Conservation (phyloP, 1,140 invertebrate genomes). For the Spodoptera frugiperda region DNA sequence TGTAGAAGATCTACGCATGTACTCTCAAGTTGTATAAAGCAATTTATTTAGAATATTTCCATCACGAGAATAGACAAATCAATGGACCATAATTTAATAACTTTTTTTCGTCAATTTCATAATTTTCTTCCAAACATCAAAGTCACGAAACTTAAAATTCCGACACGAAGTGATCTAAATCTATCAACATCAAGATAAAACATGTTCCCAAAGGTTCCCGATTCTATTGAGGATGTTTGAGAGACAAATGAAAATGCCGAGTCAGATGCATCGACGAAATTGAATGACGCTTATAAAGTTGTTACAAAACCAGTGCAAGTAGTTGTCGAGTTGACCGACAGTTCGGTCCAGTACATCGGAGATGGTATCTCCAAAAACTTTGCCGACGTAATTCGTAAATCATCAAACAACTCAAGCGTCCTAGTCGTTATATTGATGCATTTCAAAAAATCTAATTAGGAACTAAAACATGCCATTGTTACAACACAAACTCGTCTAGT, state of each 20-base stretch:
- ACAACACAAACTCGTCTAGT: slow-evolving; percentile 46
- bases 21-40: too few species aligned
- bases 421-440: slow-evolving; percentile 34
- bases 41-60: too few species aligned
- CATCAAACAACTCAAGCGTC: slow-evolving; percentile 8
- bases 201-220: slow-evolving; percentile 30
- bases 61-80: neutral
- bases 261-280: slow-evolving; percentile 69
- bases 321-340: slow-evolving; percentile 38
- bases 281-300: slow-evolving; percentile 70
- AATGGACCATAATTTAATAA: neutral
- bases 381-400: slow-evolving; percentile 45
- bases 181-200: slow-evolving; percentile 26
- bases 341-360: slow-evolving; percentile 32
- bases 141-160: slow-evolving; percentile 36
- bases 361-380: slow-evolving; percentile 46
- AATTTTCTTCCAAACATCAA: slow-evolving; percentile 16
- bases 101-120: slow-evolving; percentile 11
- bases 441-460: slow-evolving; percentile 39
- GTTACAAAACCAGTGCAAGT: slow-evolving; percentile 68
- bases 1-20: too few species aligned
- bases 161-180: slow-evolving; percentile 35
- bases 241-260: slow-evolving; percentile 56
- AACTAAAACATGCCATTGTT: slow-evolving; percentile 50
- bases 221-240: slow-evolving; percentile 51